phyloP scores from a whole-genome alignment of 2,797 vertebrate species.

The Atherinosoma microstoma region DNA sequence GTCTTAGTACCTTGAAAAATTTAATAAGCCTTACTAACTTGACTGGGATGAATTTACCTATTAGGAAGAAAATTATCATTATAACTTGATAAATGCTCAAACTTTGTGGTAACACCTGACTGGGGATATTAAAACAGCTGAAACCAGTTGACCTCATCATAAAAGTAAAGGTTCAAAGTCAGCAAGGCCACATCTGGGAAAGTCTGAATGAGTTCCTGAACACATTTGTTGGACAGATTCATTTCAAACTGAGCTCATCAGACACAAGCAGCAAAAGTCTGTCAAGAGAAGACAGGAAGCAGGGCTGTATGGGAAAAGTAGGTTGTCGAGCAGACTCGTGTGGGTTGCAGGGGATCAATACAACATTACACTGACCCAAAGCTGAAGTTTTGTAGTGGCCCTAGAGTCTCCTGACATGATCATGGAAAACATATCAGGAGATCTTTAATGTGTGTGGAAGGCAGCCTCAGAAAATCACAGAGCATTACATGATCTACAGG shows the following conservation, averaged over 20 bases:
- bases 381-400: no score
- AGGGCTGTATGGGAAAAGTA: no score
- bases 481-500: background rate
- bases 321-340: no score
- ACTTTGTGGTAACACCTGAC: background rate
- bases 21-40: no score
- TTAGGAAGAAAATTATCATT: no score
- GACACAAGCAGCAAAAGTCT: no score
- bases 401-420: background rate
- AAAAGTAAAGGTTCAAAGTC: background rate
- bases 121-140: background rate
- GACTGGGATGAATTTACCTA: no score
- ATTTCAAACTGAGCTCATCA: no score
- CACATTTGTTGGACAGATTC: background rate
- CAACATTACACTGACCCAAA: background rate
- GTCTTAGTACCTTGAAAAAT: no score
- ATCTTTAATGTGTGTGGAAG: background rate
- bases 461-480: background rate
- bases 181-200: constrained; percentile 1
- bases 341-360: no score
- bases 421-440: background rate
- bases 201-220: background rate
- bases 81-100: background rate
- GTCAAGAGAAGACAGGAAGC: no score
- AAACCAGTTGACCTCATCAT: background rate